Evolutionary conservation across 2,113 vertebrate species (phyloP).

Genomic region (Myotis lucifugus): DNA sequence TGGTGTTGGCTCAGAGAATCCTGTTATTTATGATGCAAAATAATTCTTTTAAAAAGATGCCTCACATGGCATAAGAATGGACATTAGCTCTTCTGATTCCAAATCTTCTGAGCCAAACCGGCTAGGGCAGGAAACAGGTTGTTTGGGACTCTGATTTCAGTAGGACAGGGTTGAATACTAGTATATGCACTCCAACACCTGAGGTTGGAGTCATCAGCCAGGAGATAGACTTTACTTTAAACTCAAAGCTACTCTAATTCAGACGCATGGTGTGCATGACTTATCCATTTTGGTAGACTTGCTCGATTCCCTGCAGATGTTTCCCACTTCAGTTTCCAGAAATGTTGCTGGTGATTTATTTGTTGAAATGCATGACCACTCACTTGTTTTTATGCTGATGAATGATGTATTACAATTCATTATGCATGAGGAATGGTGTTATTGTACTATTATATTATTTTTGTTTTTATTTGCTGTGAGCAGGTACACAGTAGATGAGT

Average conservation of each 20-base stretch:
- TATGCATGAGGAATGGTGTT: constrained; percentile 42
- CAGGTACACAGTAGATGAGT: constrained; percentile 17
- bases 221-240: constrained; percentile 38
- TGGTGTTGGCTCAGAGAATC: background rate
- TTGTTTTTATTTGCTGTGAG: constrained; percentile 63
- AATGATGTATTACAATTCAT: constrained; percentile 69
- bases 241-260: background rate
- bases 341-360: constrained; percentile 72
- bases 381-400: constrained; percentile 64
- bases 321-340: constrained; percentile 56
- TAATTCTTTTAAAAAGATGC: background rate
- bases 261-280: background rate
- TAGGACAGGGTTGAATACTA: background rate
- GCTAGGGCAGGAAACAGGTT: background rate
- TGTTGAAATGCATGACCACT: constrained; percentile 69
- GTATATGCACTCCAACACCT: background rate
- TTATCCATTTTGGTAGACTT: constrained; percentile 1
- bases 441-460: constrained; percentile 49
- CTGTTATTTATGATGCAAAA: background rate
- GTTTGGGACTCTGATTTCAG: background rate
- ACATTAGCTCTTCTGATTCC: background rate
- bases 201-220: background rate
- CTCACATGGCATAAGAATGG: background rate
- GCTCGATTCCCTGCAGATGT: constrained; percentile 37
- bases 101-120: background rate